Evolutionary conservation across 2,797 vertebrate genomes (phyloP).

Genomic region (Microcaecilia unicolor): DNA sequence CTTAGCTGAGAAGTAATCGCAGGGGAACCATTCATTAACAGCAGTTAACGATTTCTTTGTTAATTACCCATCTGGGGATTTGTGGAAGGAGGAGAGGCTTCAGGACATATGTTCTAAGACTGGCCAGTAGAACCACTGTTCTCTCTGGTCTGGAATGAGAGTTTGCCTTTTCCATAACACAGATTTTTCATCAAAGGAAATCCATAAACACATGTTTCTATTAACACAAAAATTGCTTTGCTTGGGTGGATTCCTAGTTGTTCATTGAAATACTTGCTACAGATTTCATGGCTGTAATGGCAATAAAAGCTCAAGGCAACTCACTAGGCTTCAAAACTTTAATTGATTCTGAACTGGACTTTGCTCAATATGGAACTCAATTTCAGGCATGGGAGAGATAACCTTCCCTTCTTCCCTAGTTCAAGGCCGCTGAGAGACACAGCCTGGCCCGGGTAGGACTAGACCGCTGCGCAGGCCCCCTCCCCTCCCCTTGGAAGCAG

Average conservation of each 20-base stretch:
- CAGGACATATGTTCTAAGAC: neutral
- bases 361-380: neutral
- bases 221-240: neutral
- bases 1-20: neutral
- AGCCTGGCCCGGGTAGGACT: too few relatives aligned
- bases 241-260: neutral
- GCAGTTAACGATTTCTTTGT: neutral
- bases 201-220: neutral
- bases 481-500: too few relatives aligned
- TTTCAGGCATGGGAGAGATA: neutral
- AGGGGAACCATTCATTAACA: neutral
- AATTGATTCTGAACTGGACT: neutral
- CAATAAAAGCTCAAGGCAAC: too few relatives aligned
- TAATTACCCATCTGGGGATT: neutral
- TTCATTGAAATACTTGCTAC: neutral
- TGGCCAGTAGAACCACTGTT: too few relatives aligned
- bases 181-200: too few relatives aligned
- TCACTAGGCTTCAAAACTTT: neutral
- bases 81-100: neutral
- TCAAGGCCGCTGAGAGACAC: too few relatives aligned
- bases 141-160: too few relatives aligned
- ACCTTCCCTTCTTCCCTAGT: constrained; percentile 11
- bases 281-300: neutral
- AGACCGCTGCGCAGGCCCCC: too few relatives aligned
- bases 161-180: too few relatives aligned